Base-by-base conservation (phyloP, 2,888 invertebrate species). In the Nysson spinosus region DNA sequence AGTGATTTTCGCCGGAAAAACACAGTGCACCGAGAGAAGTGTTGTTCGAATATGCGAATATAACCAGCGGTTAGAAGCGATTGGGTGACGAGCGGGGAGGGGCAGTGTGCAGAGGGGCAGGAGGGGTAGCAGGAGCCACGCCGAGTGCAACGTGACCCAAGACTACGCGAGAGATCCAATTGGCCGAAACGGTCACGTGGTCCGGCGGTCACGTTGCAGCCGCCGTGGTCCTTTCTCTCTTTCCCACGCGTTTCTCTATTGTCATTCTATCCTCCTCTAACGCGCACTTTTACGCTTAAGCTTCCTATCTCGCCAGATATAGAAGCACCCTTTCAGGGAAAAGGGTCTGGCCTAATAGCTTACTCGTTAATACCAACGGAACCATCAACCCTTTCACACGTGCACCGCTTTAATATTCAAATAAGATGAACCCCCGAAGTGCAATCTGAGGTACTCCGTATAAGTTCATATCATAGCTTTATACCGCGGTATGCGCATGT, bases 91-190 rank as follows among this genome's bases (percentile, higher is more conserved):
- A 22, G 20, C 6, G 26, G 72, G 55, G 49, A 28, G 60, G 39
- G 52, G 43, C 47, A 69, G 69, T 60, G 70, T 55, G 74, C 68
- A 70, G 64, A 65, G 52, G 51, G 60, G 75, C 42, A 54, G 57
- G 72, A 74, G 69, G 78, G 60, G 26, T 55, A 14, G 5, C 12
- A 58, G 58, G 64, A 61, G 69, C 89, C 90, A 91, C 90, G 89
- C 90, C 89, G 89, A 88, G 84, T 88, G 90, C 90, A 91, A 91
- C 91, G 91, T 91, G 91, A 91, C 89, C 82, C 55, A 68, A 61
- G 75, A 70, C 66, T n/a, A 70, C 71, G 70, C 74, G 72, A 66
- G 63, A 67, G 69, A 68, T 73, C 62, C 75, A 70, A 79, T 81
- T 78, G 82, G 83, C 68, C 49, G 69, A 61, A 46, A 50, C 54